Evolutionary conservation across 2,797 vertebrate species (phyloP), one percentile per base, ranked within the genome.

Genomic region (Buceros bicornis): DNA sequence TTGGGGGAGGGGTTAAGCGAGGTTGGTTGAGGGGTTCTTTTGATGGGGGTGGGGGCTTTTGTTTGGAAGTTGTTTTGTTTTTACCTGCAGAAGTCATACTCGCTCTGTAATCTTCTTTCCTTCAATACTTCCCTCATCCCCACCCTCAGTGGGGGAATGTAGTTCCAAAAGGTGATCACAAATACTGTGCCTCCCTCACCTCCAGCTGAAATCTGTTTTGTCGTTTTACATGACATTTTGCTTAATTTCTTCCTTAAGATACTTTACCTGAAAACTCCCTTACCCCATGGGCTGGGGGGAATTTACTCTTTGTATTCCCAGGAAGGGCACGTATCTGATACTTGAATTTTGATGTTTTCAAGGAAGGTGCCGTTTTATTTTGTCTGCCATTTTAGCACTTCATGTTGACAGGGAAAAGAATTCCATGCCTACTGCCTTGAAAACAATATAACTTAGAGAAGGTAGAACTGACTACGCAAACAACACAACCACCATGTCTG

Each of bases 61-160:
- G 15, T 2, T 85, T 78, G 31, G 18, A 14, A 0, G 4, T 64
- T 31, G 19, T 21, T 31, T 43, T 40, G 10, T 40, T 40, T 40
- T 40, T 60, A 8, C 26, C 33, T 29, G 31, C 42, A 56, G 35
- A 56, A 82, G 22, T 74, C 26, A 12, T 21, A 16, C 3, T 64
- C 0, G 0, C 9, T 62, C 64, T 13, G 8, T 66, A 72, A 61
- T 3, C 4, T 65, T 17, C 8, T 42, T 8, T 72, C 22, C 14
- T 29, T 73, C 31, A 37, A 4, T 25, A 16, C 10, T 56, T 67
- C 57, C 25, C 8, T 50, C 16, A 53, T 40, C 25, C 74, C n/a
- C 19, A 47, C 1, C 11, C 13, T 85, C 60, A 35, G 18, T 5
- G 5, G 33, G 31, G 37, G 29, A 77, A 37, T 10, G 21, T 43